phyloP scores from a whole-genome alignment of 2,797 vertebrate genomes.

The Gambusia yucatana region DNA sequence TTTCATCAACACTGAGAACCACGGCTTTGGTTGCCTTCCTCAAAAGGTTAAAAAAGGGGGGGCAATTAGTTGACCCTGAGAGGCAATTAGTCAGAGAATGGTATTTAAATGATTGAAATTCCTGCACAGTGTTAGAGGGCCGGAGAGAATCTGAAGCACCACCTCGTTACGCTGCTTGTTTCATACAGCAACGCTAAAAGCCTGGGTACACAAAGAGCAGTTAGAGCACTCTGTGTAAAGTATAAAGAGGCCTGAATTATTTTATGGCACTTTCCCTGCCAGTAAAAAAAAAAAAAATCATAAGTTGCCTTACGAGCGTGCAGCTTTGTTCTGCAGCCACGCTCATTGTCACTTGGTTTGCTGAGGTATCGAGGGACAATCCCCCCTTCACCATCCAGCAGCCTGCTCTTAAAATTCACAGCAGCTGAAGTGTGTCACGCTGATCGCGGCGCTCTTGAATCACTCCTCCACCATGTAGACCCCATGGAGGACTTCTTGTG shows the following conservation, averaged over 20 bases:
- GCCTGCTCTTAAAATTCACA: constrained; percentile 41
- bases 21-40: constrained; percentile 49
- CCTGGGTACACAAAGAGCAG: constrained; percentile 43
- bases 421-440: constrained; percentile 66
- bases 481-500: constrained; percentile 47
- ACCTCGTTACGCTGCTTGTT: constrained; percentile 37
- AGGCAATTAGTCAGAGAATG: constrained; percentile 66
- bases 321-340: constrained; percentile 43
- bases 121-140: constrained; percentile 47
- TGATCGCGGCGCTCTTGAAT: constrained; percentile 62
- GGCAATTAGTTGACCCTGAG: constrained; percentile 34
- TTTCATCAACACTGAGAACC: constrained; percentile 11
- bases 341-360: constrained; percentile 21
- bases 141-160: constrained; percentile 51
- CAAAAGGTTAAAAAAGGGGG: constrained; percentile 16
- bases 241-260: constrained; percentile 46
- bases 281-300: constrained; percentile 32
- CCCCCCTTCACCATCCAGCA: constrained; percentile 26
- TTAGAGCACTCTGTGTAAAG: constrained; percentile 39
- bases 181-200: constrained; percentile 42
- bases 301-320: constrained; percentile 22
- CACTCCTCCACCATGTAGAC: constrained; percentile 67
- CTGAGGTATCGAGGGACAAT: constrained; percentile 13
- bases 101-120: constrained; percentile 76
- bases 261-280: constrained; percentile 53